A percentile compares a stretch with the other conserved stretches of the same genome.
Conservation (phyloP, 1,140 invertebrate genomes). For the Cecropterus lyciades region DNA sequence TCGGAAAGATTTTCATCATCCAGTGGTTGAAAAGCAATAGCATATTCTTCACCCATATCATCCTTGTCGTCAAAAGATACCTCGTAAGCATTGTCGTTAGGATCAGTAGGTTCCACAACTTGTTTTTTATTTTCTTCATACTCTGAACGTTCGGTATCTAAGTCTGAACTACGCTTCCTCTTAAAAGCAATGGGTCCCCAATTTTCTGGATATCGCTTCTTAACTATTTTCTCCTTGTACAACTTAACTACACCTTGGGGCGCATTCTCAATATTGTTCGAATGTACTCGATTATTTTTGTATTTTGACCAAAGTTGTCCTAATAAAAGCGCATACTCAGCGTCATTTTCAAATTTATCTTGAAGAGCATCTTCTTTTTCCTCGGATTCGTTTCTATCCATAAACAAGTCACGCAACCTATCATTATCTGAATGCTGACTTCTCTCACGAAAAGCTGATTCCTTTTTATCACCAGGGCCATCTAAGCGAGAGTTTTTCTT, state of each 20-base stretch:
- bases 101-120: slow-evolving; percentile 63
- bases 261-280: slow-evolving; percentile 54
- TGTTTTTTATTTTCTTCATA: slow-evolving; percentile 69
- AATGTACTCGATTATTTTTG: slow-evolving; percentile 79
- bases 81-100: slow-evolving; percentile 75
- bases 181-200: slow-evolving; percentile 83
- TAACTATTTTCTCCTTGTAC: slow-evolving; percentile 79
- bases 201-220: slow-evolving; percentile 72
- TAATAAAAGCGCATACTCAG: slow-evolving; percentile 84
- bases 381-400: slow-evolving; percentile 80
- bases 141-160: slow-evolving; percentile 58
- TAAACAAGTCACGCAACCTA: slow-evolving; percentile 84
- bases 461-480: slow-evolving; percentile 51
- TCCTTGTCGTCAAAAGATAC: slow-evolving; percentile 69
- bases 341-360: slow-evolving; percentile 77
- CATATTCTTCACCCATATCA: slow-evolving; percentile 83
- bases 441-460: slow-evolving; percentile 84
- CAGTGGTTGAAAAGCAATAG: slow-evolving; percentile 83
- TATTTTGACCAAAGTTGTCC: slow-evolving; percentile 86
- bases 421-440: slow-evolving; percentile 83
- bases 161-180: slow-evolving; percentile 76
- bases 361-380: slow-evolving; percentile 69
- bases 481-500: slow-evolving; percentile 61
- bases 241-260: slow-evolving; percentile 74
- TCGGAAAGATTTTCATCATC: slow-evolving; percentile 80